Conservation (phyloP, 1,140 invertebrate species). For the Aleiodes sp. region DNA sequence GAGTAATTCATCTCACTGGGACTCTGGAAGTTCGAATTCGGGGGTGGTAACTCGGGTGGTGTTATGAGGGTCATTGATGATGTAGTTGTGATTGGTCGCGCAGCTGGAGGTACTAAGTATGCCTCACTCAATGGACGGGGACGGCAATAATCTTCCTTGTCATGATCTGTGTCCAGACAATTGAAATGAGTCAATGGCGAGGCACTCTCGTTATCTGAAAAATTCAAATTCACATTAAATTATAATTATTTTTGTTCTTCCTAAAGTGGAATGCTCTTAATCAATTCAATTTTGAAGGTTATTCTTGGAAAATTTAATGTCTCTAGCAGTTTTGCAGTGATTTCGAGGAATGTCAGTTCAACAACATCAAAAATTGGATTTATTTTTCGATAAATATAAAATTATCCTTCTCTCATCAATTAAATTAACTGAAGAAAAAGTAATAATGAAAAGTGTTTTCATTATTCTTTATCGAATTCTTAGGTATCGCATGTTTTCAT, state of each 20-base stretch:
- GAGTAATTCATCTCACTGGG: slow-evolving; percentile 63
- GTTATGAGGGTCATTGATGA: slow-evolving; percentile 37
- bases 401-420: too few species aligned
- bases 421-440: too few species aligned
- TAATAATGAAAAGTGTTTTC: too few species aligned
- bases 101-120: slow-evolving; percentile 66
- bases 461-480: too few species aligned
- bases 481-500: too few species aligned
- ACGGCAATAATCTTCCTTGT: slow-evolving; percentile 67
- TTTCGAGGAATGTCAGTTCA: too few species aligned
- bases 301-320: too few species aligned
- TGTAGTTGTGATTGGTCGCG: slow-evolving; percentile 59
- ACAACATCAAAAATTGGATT: too few species aligned
- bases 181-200: slow-evolving; percentile 29
- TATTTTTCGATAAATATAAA: too few species aligned
- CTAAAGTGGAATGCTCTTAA: too few species aligned
- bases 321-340: too few species aligned
- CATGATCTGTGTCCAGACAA: slow-evolving; percentile 34
- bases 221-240: neutral
- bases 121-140: slow-evolving; percentile 67
- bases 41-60: slow-evolving; percentile 44
- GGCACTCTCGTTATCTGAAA: slow-evolving; percentile 41
- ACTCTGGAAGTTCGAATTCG: slow-evolving; percentile 36
- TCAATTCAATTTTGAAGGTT: too few species aligned
- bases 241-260: slow-evolving; percentile 35